phyloP scores from a whole-genome alignment of 2,113 vertebrate species.

The Labeo catla region DNA sequence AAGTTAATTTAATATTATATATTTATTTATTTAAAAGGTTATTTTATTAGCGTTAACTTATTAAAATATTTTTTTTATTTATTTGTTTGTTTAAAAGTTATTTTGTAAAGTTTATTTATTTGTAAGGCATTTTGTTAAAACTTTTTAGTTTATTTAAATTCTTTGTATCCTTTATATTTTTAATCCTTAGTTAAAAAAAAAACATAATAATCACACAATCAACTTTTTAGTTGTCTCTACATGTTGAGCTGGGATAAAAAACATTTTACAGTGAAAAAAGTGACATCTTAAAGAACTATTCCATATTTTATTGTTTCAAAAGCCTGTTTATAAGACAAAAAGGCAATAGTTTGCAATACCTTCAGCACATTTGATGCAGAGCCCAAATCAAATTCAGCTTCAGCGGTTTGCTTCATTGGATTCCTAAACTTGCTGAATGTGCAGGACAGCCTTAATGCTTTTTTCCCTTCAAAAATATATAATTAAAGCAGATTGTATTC shows the following conservation, averaged over 20 bases:
- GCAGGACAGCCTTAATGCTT: neutral
- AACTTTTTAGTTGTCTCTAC: neutral
- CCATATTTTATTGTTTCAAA: neutral
- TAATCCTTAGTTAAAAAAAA: neutral
- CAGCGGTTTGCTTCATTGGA: neutral
- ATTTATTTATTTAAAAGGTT: too few species aligned
- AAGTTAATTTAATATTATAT: too few species aligned
- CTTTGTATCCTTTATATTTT: neutral
- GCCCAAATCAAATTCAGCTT: neutral
- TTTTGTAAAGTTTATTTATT: neutral
- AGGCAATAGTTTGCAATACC: neutral
- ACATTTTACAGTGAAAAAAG: neutral
- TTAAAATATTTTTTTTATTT: neutral
- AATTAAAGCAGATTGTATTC: constrained; percentile 5
- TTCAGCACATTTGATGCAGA: neutral
- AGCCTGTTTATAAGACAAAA: neutral
- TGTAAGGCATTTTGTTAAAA: neutral
- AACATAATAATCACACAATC: neutral
- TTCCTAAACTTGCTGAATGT: constrained; percentile 14
- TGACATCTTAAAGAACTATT: neutral
- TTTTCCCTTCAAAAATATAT: neutral
- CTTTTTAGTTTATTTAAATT: neutral
- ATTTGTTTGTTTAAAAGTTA: neutral
- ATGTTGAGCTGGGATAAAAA: too few species aligned
- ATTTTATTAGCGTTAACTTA: too few species aligned